Evolutionary conservation across 2,797 vertebrate species (phyloP).

Genomic region (Mycteria americana): DNA sequence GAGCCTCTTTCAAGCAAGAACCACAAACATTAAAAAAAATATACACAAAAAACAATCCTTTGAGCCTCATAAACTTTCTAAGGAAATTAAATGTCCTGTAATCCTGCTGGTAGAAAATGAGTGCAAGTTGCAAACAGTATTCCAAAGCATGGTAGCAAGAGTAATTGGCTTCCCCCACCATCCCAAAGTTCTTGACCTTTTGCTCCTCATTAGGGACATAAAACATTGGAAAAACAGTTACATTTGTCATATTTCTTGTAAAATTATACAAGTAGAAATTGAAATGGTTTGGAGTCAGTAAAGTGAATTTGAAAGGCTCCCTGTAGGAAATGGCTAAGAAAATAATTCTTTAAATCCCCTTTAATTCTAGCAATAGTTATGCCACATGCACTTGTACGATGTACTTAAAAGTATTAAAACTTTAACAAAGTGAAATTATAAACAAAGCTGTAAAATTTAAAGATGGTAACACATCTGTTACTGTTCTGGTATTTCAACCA

Average conservation of each 20-base stretch:
- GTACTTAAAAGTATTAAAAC: conserved; percentile 1
- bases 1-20: background rate
- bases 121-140: conserved; percentile 11
- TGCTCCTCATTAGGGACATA: conserved; percentile 60
- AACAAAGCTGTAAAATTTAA: conserved; percentile 45
- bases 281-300: conserved; percentile 52
- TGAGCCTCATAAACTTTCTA: conserved; percentile 48
- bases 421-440: conserved; percentile 31
- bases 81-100: conserved; percentile 62
- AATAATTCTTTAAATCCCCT: background rate
- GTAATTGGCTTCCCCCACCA: conserved; percentile 27
- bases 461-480: conserved; percentile 12
- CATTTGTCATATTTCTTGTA: conserved; percentile 62
- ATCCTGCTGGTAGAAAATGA: conserved; percentile 54
- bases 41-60: background rate
- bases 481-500: conserved; percentile 2
- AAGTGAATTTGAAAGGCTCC: conserved; percentile 41
- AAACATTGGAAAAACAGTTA: conserved; percentile 39
- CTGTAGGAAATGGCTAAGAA: conserved; percentile 32
- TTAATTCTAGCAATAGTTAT: background rate
- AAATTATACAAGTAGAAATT: conserved; percentile 60
- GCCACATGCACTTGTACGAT: background rate
- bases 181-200: conserved; percentile 48
- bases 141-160: conserved; percentile 33
- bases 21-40: background rate